Evolutionary conservation across 2,888 invertebrate species (phyloP), one percentile per base, ranked within the genome.

Genomic region (Hydropsyche betteni): DNA sequence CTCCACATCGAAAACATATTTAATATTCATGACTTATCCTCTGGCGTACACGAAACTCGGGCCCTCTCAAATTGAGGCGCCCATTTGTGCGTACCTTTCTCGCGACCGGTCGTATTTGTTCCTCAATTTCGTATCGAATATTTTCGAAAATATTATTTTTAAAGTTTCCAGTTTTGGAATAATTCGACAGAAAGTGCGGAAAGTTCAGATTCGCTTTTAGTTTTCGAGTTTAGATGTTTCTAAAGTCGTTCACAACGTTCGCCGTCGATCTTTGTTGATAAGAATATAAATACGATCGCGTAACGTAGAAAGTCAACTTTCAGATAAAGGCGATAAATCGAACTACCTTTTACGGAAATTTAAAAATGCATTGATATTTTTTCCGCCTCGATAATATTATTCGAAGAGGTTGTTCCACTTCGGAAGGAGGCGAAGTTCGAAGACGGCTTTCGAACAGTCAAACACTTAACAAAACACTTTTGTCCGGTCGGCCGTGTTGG

Each of bases 11-110:
- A 72, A 72, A 72, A 72, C 61, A 72, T 72, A 58, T 72, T 72
- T 72, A 72, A 72, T 72, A 72, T 72, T 72, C 72, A 72, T 72
- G 72, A 61, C 72, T 38, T 34, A 72, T 72, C 72, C 72, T 61
- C 72, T 38, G 72, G 72, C 72, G 38, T 36, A 72, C 72, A 72
- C 72, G 72, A 72, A 72, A 33, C 38, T 58, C 55, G 72, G 34
- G 72, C 58, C 72, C 55, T 72, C 58, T 58, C 72, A 72, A 72
- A 72, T 72, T 72, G 55, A 72, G 7, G 72, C 55, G 33, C 55
- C 58, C 58, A 72, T 72, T 70, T 72, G 10, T 44, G 10, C 44
- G 44, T 64, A 58, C 72, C 72, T 58, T 55, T 58, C 72, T 58
- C 64, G 36, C 55, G n/a, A 55, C 55, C 64, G 36, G 64, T 64